Conservation (phyloP, 1,140 invertebrate genomes). For the Drosophila melanica region DNA sequence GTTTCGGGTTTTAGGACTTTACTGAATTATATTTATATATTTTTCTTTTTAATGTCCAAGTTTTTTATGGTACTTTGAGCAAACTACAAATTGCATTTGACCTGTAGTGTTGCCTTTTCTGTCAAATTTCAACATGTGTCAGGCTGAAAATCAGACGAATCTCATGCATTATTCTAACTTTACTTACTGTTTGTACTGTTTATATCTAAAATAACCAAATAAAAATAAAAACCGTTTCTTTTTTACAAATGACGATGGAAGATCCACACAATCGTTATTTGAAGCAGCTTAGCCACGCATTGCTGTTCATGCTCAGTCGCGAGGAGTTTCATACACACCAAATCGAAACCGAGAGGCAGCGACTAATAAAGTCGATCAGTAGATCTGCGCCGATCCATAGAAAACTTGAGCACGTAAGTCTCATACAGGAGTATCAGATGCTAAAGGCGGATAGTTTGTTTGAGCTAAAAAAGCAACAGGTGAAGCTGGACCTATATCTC, state of each 20-base stretch:
- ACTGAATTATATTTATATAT: constrained; percentile 22
- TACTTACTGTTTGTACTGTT: too few relatives aligned
- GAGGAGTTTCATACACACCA: constrained; percentile 20
- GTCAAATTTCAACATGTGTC: background rate
- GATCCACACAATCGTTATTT: constrained; percentile 17
- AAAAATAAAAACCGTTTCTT: background rate
- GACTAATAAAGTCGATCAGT: background rate
- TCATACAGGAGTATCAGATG: constrained; percentile 11
- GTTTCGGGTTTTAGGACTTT: constrained; percentile 10
- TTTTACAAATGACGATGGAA: constrained; percentile 7
- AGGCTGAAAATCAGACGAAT: constrained; percentile 1
- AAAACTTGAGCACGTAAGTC: constrained; percentile 25
- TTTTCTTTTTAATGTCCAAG: constrained; percentile 20
- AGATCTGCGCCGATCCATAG: background rate
- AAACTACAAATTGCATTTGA: constrained; percentile 31
- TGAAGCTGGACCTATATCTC: constrained; percentile 20
- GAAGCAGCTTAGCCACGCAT: constrained; percentile 24
- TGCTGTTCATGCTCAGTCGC: constrained; percentile 15
- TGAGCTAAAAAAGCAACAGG: background rate
- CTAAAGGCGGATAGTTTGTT: background rate
- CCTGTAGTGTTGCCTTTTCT: background rate
- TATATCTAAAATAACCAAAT: background rate
- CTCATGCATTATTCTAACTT: background rate
- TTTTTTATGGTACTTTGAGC: constrained; percentile 29
- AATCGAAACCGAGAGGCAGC: constrained; percentile 18